A percentile compares a stretch with the other conserved stretches of the same genome.
These are phyloP conservation scores for Psittacus erithacus DNA, from an alignment of 2,113 vertebrate species.

Conservation along the genomic window DNA sequence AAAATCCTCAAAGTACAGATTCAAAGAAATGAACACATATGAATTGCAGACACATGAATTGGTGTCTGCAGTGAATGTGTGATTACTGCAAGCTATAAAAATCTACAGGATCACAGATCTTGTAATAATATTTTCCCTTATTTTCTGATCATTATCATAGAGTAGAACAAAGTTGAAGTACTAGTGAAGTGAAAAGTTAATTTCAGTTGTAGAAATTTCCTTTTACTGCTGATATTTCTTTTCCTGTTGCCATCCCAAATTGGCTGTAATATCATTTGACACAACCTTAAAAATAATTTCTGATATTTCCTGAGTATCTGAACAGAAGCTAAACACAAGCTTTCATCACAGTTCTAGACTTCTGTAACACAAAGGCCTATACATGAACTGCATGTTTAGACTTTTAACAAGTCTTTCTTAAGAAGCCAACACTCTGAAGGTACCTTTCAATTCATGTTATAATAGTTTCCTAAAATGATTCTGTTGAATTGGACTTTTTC, in stretches of 20 bases:
- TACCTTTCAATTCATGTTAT: neutral
- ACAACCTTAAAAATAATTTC: neutral
- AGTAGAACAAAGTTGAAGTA: neutral
- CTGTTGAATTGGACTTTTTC: neutral
- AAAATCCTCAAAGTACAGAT: neutral
- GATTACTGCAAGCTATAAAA: neutral
- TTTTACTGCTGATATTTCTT: neutral
- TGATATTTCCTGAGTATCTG: neutral
- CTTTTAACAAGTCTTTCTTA: neutral
- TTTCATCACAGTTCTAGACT: neutral
- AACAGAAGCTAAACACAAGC: neutral
- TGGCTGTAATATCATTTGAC: neutral
- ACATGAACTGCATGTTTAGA: neutral
- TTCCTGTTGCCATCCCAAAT: neutral
- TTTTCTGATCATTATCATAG: neutral
- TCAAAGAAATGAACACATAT: neutral
- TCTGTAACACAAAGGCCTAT: neutral
- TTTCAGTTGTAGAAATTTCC: neutral
- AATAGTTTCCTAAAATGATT: neutral
- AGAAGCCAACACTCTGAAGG: neutral
- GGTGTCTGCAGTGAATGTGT: neutral
- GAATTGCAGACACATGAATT: neutral
- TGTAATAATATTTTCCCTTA: neutral
- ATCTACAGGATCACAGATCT: neutral
- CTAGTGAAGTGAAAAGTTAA: neutral